Conservation (phyloP, 2,113 vertebrate species). For the Octodon degus region DNA sequence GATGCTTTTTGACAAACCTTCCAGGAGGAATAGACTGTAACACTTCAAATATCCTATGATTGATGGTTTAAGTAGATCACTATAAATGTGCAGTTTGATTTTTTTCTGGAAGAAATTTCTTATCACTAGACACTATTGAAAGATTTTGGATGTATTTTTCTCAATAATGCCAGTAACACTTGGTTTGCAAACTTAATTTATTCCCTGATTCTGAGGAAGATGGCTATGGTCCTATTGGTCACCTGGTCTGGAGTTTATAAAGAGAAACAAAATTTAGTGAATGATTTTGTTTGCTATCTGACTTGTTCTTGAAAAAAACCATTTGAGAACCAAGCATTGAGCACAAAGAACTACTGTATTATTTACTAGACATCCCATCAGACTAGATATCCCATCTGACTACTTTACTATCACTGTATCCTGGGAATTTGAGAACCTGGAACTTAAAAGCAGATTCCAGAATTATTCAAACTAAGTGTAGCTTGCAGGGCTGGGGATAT, state of each 20-base stretch:
- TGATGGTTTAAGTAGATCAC: neutral
- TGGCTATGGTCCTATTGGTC: neutral
- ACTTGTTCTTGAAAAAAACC: neutral
- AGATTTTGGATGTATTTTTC: neutral
- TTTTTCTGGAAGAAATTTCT: neutral
- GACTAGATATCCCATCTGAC: neutral
- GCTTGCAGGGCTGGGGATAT: neutral
- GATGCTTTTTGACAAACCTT: constrained; percentile 58
- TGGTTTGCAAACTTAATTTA: neutral
- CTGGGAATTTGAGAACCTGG: neutral
- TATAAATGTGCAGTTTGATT: neutral
- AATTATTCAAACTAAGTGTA: neutral
- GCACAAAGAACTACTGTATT: neutral
- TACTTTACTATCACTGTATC: neutral
- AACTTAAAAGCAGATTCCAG: neutral
- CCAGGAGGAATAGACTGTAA: constrained; percentile 49
- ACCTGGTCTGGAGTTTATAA: neutral
- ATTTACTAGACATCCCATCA: neutral
- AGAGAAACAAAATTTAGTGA: neutral
- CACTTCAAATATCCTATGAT: constrained; percentile 29
- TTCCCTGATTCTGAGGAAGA: neutral
- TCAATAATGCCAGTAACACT: neutral
- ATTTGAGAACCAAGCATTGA: neutral
- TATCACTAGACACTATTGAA: neutral
- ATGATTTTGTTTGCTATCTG: neutral